Base-by-base conservation (phyloP, 2,113 vertebrate genomes). In the Galemys pyrenaicus region DNA sequence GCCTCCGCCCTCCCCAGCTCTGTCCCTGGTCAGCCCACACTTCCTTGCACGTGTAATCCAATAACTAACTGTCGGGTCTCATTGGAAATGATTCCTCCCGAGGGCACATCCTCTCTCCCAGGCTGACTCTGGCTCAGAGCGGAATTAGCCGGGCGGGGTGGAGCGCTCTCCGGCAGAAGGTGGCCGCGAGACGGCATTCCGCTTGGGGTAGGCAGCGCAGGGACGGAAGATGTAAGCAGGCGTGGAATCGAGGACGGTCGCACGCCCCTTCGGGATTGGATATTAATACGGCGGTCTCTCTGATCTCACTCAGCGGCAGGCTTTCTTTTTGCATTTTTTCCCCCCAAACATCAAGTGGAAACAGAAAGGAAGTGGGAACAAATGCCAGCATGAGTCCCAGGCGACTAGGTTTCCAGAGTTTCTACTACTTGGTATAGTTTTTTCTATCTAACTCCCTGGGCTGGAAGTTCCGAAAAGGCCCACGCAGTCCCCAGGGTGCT, bases 21-120 rank as follows among this genome's bases (percentile, higher is more conserved):
- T 49, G 49, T 81, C 94, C 88, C 83, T 44, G 51, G 37, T 80
- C 95, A 78, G 90, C 94, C 54, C 81, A 75, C 41, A 65, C 85
- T 91, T 83, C 91, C 91, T 96, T 64, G 62, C 92, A 93, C 49
- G 82, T 84, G 74, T 93, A 84, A 95, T 87, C 95, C 97, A 60
- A 82, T 79, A 92, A 60, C 51, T 16, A 93, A 80, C 71, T 95
- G 97, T 95, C 94, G 58, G 44, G 80, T 60, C 95, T 95, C 91
- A 77, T 90, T 92, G 96, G 90, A 71, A 94, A 46, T 78, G 93
- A 95, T 92, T 81, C 92, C 93, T 93, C 95, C 93, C 1, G 2
- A 70, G 95, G 95, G 83, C 75, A 91, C 96, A 81, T 78, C 93
- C 54, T 89, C 79, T 62, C 71, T 67, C 73, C 6, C 32, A 73